Conservation (phyloP, 2,113 vertebrate genomes). For the Takifugu flavidus region DNA sequence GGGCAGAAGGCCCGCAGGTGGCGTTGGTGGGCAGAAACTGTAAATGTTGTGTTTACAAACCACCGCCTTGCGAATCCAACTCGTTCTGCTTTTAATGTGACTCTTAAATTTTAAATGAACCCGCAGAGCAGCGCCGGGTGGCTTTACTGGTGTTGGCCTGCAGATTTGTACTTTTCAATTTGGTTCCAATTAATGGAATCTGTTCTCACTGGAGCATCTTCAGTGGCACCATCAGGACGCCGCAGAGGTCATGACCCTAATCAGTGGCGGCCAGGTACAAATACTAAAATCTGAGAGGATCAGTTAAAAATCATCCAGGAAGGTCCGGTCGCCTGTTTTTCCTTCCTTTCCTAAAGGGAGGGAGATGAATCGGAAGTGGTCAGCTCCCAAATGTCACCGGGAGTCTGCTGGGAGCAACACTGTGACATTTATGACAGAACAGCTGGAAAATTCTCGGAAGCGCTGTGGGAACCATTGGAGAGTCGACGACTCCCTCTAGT, state of each 20-base stretch:
- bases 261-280: background rate
- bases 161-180: too few relatives aligned
- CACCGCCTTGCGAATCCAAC: background rate
- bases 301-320: background rate
- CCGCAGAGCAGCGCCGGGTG: background rate
- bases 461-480: slow-evolving; percentile 6
- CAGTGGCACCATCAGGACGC: slow-evolving; percentile 14
- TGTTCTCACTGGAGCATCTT: background rate
- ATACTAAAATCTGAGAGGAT: background rate
- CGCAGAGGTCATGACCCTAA: background rate
- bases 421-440: background rate
- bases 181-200: too few relatives aligned
- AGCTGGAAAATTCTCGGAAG: background rate
- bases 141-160: background rate
- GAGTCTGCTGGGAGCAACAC: background rate
- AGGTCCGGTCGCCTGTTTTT: background rate
- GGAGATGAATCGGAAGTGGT: background rate
- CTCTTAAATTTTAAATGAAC: background rate
- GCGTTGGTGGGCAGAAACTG: background rate
- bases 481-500: slow-evolving; percentile 63
- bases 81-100: background rate
- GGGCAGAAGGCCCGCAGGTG: background rate
- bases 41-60: background rate
- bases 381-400: slow-evolving; percentile 22
- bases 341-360: background rate